Evolutionary conservation across 2,113 vertebrate species (phyloP).

Genomic region (Promerops cafer): DNA sequence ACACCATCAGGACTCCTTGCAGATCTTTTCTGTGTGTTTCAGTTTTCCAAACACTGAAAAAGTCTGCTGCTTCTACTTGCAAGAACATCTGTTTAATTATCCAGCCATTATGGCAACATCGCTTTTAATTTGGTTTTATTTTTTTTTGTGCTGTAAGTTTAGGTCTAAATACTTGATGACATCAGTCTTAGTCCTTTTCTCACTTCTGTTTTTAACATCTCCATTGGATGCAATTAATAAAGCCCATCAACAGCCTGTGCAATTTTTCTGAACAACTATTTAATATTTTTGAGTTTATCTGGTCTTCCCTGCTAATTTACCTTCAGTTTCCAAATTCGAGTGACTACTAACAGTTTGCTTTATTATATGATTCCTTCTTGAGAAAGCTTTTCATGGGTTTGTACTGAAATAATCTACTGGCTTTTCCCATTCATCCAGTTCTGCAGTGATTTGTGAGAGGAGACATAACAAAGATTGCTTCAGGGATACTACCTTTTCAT

Average conservation of each 20-base stretch:
- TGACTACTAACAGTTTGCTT: not conserved
- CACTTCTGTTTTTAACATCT: not conserved
- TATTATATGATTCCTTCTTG: not conserved
- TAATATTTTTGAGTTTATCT: not conserved
- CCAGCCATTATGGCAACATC: not conserved
- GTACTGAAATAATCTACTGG: not conserved
- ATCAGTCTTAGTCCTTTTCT: not conserved
- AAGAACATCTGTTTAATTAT: not conserved
- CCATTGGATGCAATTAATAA: not conserved
- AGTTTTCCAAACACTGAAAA: not conserved
- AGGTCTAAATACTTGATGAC: not conserved
- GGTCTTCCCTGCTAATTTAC: not conserved
- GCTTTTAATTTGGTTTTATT: not conserved
- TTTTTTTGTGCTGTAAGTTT: not conserved
- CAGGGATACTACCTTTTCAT: not conserved
- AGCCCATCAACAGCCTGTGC: not conserved
- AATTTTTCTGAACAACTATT: not conserved
- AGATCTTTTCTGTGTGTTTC: not conserved
- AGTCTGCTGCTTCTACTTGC: not conserved
- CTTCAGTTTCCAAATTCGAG: not conserved
- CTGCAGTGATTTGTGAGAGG: not conserved
- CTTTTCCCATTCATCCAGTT: not conserved
- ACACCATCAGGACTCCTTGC: not conserved
- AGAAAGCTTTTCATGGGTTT: not conserved
- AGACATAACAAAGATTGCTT: not conserved